These are phyloP conservation scores for Sycophaga agraensis DNA, from an alignment of 1,140 invertebrate genomes.

Conservation along the genomic window DNA sequence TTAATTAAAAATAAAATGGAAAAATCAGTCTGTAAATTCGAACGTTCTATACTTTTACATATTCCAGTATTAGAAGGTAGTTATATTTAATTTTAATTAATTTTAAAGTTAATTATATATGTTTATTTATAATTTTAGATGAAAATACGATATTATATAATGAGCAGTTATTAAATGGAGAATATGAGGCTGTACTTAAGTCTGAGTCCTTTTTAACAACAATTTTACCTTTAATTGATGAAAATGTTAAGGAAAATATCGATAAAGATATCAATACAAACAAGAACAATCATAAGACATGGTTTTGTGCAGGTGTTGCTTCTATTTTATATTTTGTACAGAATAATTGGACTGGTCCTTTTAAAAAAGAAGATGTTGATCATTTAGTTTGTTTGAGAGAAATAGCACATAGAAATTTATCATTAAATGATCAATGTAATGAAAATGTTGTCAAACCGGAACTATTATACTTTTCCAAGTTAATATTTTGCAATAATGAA, in stretches of 20 bases:
- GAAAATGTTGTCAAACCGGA: constrained; percentile 66
- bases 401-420: constrained; percentile 53
- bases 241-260: constrained; percentile 32
- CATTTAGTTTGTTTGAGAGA: constrained; percentile 62
- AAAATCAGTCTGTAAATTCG: not conserved
- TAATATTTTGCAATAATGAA: constrained; percentile 62
- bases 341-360: constrained; percentile 78
- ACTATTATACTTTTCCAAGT: constrained; percentile 67
- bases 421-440: constrained; percentile 50
- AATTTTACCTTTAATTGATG: constrained; percentile 8
- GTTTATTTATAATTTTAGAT: constrained; percentile 27
- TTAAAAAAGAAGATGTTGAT: constrained; percentile 47
- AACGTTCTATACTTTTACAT: constrained; percentile 15
- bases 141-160: not conserved
- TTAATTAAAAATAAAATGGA: constrained; percentile 15
- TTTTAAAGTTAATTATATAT: constrained; percentile 1
- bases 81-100: not conserved
- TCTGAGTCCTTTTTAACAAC: constrained; percentile 21
- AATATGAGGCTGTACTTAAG: constrained; percentile 29
- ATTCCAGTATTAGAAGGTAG: constrained; percentile 18
- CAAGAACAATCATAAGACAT: constrained; percentile 27
- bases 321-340: constrained; percentile 75
- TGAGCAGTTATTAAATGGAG: constrained; percentile 32
- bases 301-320: constrained; percentile 59
- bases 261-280: constrained; percentile 25